Percentiles rank a stretch among this genome's conserved stretches.
Conservation (phyloP, 2,888 invertebrate species). For the Andrena minutula region DNA sequence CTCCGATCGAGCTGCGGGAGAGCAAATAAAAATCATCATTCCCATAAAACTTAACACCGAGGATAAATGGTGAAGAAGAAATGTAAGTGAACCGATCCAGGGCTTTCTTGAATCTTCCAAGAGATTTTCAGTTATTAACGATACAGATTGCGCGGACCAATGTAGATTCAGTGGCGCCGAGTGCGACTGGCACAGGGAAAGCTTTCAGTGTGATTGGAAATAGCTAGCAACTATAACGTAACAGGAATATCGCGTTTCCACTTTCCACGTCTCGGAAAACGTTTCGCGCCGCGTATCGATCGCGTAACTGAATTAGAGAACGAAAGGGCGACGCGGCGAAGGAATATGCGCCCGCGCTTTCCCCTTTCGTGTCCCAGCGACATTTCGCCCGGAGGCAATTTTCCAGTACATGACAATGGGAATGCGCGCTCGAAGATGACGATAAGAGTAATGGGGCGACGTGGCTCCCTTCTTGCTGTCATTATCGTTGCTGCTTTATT, state of each 20-base stretch:
- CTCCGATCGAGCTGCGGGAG: background rate
- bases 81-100: too few species aligned
- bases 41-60: too few species aligned
- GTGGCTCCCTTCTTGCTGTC: slow-evolving; percentile 64
- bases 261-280: slow-evolving; percentile 8
- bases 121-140: too few species aligned
- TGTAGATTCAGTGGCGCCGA: background rate
- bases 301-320: slow-evolving; percentile 21
- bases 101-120: too few species aligned
- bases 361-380: slow-evolving; percentile 30
- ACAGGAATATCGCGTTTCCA: background rate
- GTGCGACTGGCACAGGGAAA: background rate
- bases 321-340: background rate
- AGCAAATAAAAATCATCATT: too few species aligned
- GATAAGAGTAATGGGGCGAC: slow-evolving; percentile 69
- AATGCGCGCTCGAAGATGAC: slow-evolving; percentile 65
- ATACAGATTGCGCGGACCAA: background rate
- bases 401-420: slow-evolving; percentile 58
- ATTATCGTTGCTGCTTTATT: slow-evolving; percentile 73
- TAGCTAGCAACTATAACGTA: background rate
- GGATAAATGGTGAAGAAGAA: too few species aligned
- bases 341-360: background rate
- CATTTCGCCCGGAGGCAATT: slow-evolving; percentile 47
- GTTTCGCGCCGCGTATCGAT: slow-evolving; percentile 25
- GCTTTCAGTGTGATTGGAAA: background rate